Evolutionary conservation across 1,140 invertebrate species (phyloP), one percentile per base, ranked within the genome.

Genomic region (Anastatus disparis): DNA sequence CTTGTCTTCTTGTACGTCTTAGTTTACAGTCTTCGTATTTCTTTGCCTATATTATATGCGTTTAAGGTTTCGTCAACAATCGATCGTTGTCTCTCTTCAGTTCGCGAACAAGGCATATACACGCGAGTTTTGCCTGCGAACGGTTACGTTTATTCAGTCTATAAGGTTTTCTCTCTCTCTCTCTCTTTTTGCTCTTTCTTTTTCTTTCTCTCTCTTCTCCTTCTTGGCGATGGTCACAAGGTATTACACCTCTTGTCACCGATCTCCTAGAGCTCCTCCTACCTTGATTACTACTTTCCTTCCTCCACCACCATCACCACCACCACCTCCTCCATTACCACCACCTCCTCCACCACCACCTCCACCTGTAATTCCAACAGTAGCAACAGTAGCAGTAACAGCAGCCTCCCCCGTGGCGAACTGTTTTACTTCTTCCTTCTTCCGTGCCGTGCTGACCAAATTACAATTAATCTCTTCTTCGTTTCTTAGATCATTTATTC

Each of bases 161-260:
- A 22, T 58, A 22, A n/a, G n/a, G n/a, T n/a, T n/a, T n/a, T n/a
- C n/a, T n/a, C n/a, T n/a, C n/a, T n/a, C n/a, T n/a, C n/a, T n/a
- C n/a, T n/a, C n/a, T n/a, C n/a, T n/a, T n/a, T n/a, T n/a, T n/a
- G n/a, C n/a, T 38, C 35, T 38, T 6, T 12, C 12, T 12, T 38
- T 38, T 38, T 12, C 12, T 38, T 12, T 6, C 35, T 6, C n/a
- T 44, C 40, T 61, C 15, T 24, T 44, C 38, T 61, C 38, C 38
- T 44, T 15, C 26, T 13, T 9, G 8, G 29, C 58, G 31, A 42
- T 8, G 35, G 31, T 10, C 42, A 35, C 12, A 42, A 20, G 7
- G 12, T 17, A 35, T 55, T 40, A n/a, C 31, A 61, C 40, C 58
- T 61, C 40, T n/a, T 61, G 40, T 61, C 58, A 61, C 38, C 58